Evolutionary conservation across 1,140 invertebrate species (phyloP).

Genomic region (Drosophila kohkoa): DNA sequence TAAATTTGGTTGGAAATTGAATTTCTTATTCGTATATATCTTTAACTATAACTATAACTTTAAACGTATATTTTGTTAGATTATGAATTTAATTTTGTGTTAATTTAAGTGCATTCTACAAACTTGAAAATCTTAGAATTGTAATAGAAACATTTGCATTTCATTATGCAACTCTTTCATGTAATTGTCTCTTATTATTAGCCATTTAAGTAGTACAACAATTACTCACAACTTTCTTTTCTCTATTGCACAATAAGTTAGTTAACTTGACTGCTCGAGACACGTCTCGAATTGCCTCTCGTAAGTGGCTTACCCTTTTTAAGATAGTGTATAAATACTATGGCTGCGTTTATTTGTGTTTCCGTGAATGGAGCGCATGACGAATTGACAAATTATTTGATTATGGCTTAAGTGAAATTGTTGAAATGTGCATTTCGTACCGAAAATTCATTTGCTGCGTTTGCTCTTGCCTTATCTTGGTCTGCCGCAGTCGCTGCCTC

Average conservation of each 20-base stretch:
- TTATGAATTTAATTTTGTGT: no score
- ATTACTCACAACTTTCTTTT: neutral
- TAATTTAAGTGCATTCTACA: no score
- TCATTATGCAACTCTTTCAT: no score
- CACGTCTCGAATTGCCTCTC: neutral
- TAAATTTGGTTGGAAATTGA: no score
- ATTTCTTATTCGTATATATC: no score
- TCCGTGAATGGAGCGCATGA: constrained; percentile 48
- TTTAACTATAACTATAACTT: no score
- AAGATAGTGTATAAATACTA: constrained; percentile 6
- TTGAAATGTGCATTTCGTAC: constrained; percentile 34
- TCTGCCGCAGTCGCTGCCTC: neutral
- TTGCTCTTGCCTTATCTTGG: constrained; percentile 14
- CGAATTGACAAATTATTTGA: constrained; percentile 45
- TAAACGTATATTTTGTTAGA: no score
- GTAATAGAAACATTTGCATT: no score
- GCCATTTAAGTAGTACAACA: no score
- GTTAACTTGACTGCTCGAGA: no score
- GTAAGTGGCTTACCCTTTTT: neutral
- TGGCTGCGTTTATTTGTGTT: constrained; percentile 59
- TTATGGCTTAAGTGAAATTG: constrained; percentile 32
- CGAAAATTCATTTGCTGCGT: constrained; percentile 26
- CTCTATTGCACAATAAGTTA: neutral
- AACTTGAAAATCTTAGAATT: no score
- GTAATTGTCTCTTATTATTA: no score